A percentile compares a stretch with the other conserved stretches of the same genome.
Evolutionary conservation across 2,888 invertebrate genomes (phyloP).

Genomic region (Lithophane semibrunnea): DNA sequence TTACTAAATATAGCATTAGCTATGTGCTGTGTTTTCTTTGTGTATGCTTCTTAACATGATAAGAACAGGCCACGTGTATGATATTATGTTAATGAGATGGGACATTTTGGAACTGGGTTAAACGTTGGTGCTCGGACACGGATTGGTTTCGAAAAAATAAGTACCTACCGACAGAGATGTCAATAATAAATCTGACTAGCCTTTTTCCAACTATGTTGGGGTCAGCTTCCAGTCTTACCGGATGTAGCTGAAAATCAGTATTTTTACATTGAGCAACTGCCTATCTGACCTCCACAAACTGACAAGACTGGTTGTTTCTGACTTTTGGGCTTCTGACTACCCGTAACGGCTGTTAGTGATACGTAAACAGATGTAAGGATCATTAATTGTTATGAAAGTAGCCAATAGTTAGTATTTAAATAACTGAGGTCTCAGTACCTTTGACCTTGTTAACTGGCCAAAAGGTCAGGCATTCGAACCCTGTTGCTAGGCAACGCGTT

Average conservation of each 20-base stretch:
- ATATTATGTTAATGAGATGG: conserved; percentile 19
- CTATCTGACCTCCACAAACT: not conserved
- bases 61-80: conserved; percentile 8
- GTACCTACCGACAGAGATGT: not conserved
- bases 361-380: not conserved
- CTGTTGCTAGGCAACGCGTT: conserved; percentile 3
- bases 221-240: not conserved
- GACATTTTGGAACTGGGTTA: not conserved
- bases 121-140: not conserved
- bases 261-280: not conserved
- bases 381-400: not conserved
- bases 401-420: not conserved
- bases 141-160: not conserved
- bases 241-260: not conserved
- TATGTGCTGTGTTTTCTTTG: conserved; percentile 35
- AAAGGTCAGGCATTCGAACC: not conserved
- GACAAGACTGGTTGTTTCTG: not conserved
- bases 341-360: not conserved
- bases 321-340: not conserved
- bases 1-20: conserved; percentile 53
- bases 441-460: not conserved
- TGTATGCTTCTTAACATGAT: conserved; percentile 9
- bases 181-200: not conserved
- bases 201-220: not conserved
- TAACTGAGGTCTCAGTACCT: not conserved